phyloP scores from a whole-genome alignment of 2,888 invertebrate species.

The Eupithecia centaureata region DNA sequence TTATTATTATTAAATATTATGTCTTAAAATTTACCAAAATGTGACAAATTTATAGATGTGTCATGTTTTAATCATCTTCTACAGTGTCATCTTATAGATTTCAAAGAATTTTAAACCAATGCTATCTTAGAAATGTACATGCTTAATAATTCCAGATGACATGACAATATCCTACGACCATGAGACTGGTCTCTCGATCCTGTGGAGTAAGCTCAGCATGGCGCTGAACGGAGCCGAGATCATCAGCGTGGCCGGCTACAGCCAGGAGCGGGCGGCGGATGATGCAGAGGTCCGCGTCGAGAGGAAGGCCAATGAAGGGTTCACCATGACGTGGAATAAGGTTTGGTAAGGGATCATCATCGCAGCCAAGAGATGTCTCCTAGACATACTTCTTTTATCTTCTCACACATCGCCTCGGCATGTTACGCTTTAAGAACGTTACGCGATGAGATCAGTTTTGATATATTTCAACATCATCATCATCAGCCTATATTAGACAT shows the following conservation, averaged over 20 bases:
- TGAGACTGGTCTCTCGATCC: conserved; percentile 67
- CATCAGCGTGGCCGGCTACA: conserved; percentile 88
- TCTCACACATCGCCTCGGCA: no score
- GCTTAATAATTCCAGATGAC: conserved; percentile 60
- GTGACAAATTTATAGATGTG: no score
- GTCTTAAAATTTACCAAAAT: no score
- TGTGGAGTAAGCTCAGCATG: conserved; percentile 77
- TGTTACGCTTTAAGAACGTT: no score
- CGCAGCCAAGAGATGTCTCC: not conserved
- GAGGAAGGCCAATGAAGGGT: conserved; percentile 89
- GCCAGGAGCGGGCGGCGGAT: conserved; percentile 84
- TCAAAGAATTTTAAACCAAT: not conserved
- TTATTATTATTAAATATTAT: no score
- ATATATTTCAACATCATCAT: no score
- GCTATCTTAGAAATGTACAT: not conserved
- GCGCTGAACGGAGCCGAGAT: conserved; percentile 89
- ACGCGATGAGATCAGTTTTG: no score
- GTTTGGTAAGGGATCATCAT: conserved; percentile 81
- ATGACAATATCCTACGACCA: conserved; percentile 72
- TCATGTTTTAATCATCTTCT: no score
- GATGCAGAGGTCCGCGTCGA: conserved; percentile 87
- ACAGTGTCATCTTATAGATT: not conserved
- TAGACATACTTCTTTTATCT: no score
- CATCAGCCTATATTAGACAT: no score
- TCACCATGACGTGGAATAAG: conserved; percentile 88